A percentile compares a stretch with the other conserved stretches of the same genome.
Evolutionary conservation across 2,888 invertebrate species (phyloP).

Genomic region (Drosophila prostipennis): DNA sequence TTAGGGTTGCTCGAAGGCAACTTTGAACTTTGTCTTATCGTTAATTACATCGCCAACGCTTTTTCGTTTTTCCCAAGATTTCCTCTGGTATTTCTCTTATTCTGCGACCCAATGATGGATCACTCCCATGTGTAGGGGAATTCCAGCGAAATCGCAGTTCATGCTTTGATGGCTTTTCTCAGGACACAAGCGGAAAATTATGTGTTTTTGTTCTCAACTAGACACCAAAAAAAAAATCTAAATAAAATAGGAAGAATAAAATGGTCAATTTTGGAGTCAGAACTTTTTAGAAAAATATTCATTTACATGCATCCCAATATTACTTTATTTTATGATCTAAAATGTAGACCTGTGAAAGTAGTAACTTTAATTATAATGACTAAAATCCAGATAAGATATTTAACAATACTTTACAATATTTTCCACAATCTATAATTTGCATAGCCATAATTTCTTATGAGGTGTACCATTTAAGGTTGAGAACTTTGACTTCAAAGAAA

Average conservation of each 20-base stretch:
- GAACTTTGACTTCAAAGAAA: background rate
- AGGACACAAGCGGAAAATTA: constrained; percentile 60
- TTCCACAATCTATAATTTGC: constrained; percentile 9
- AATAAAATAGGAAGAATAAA: no score
- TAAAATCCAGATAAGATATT: no score
- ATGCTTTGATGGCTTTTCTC: constrained; percentile 68
- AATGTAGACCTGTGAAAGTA: no score
- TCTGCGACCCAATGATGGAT: constrained; percentile 45
- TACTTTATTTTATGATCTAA: no score
- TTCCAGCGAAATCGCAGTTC: constrained; percentile 69
- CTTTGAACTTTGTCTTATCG: constrained; percentile 64
- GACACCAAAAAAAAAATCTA: no score
- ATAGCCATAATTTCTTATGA: constrained; percentile 14
- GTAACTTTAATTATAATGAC: no score
- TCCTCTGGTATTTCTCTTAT: constrained; percentile 26
- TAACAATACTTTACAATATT: background rate
- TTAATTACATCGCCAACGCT: constrained; percentile 75
- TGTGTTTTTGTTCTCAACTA: constrained; percentile 48
- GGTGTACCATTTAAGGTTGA: background rate
- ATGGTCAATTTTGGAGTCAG: no score
- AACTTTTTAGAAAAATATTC: no score
- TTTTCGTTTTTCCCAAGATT: constrained; percentile 65
- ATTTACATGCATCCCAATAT: no score
- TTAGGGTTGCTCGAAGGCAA: constrained; percentile 41
- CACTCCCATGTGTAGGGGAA: constrained; percentile 61